These are phyloP conservation scores for Cheilosia grossa DNA, from an alignment of 2,888 invertebrate genomes.

Conservation along the genomic window DNA sequence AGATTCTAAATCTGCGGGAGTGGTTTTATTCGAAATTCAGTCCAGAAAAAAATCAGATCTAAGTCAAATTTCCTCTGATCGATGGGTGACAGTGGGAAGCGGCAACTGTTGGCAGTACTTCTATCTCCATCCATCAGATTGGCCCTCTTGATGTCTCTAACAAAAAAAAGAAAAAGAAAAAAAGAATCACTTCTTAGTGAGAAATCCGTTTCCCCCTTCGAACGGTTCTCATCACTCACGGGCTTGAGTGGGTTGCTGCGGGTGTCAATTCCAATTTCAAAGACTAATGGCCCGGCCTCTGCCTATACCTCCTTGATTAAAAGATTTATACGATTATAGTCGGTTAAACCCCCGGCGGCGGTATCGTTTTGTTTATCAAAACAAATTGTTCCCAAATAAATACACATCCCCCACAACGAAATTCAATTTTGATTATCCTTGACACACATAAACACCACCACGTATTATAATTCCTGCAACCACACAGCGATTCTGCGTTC, in stretches of 20 bases:
- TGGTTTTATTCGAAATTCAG: no score
- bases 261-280: constrained; percentile 39
- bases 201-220: constrained; percentile 1
- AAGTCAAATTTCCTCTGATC: no score
- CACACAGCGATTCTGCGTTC: constrained; percentile 28
- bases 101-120: no score
- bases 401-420: constrained; percentile 62
- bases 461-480: constrained; percentile 47
- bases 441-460: constrained; percentile 67
- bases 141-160: no score
- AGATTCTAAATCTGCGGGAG: no score
- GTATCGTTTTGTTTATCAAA: constrained; percentile 47
- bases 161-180: no score
- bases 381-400: constrained; percentile 37
- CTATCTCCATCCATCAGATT: no score
- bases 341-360: constrained; percentile 23
- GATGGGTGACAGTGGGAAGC: no score
- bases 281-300: neutral
- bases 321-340: constrained; percentile 48
- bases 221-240: constrained; percentile 23
- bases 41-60: no score
- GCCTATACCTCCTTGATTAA: constrained; percentile 26
- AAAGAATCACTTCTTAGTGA: no score
- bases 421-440: constrained; percentile 71
- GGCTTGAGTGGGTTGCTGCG: constrained; percentile 46